These are phyloP conservation scores for Drosophila kanekoi DNA, from an alignment of 2,888 invertebrate species.

Conservation along the genomic window DNA sequence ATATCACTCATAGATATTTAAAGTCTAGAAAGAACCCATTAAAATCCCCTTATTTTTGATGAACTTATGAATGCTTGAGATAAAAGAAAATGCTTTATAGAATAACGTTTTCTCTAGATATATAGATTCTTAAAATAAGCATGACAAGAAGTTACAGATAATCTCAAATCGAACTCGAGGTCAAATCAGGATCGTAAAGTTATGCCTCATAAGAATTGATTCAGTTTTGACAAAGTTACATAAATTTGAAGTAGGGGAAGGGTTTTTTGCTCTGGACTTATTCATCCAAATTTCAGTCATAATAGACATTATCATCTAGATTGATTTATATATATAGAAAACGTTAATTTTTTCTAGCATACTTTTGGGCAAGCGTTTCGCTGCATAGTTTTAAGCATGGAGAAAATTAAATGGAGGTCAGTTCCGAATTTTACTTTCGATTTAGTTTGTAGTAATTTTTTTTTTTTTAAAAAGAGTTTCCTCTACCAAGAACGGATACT, in stretches of 20 bases:
- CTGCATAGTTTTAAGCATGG: conserved; percentile 11
- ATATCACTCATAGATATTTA: too few relatives aligned
- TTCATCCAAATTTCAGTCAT: not conserved
- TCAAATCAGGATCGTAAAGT: not conserved
- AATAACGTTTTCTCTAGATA: too few relatives aligned
- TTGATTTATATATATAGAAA: too few relatives aligned
- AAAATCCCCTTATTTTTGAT: not conserved
- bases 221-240: not conserved
- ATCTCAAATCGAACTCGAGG: not conserved
- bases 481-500: too few relatives aligned
- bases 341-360: conserved; percentile 8
- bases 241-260: too few relatives aligned
- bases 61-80: too few relatives aligned
- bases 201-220: not conserved
- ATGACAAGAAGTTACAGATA: too few relatives aligned
- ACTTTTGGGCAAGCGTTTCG: conserved; percentile 16
- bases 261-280: not conserved
- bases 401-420: not conserved
- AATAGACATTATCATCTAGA: not conserved
- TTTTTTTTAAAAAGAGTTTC: too few relatives aligned
- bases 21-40: not conserved
- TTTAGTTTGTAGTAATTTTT: not conserved
- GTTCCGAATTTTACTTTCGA: not conserved
- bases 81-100: too few relatives aligned
- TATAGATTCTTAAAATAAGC: too few relatives aligned